Evolutionary conservation across 1,140 invertebrate species (phyloP).

Genomic region (Bombus huntii): DNA sequence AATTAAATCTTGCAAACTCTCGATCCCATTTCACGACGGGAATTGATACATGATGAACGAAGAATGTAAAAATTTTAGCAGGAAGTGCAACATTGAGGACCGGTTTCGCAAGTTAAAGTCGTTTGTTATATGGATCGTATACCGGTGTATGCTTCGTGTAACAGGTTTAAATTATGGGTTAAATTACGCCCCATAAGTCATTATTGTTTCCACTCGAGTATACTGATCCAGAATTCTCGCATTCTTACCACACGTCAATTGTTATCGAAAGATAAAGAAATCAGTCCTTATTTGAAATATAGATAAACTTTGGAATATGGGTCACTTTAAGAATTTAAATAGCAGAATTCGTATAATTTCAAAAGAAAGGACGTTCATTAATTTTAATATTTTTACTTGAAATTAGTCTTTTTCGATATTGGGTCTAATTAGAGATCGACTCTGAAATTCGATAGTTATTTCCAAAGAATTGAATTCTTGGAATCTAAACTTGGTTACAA

Average conservation of each 20-base stretch:
- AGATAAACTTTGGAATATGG: background rate
- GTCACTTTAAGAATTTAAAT: background rate
- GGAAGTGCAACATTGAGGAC: conserved; percentile 6
- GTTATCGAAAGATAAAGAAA: background rate
- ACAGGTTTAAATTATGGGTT: background rate
- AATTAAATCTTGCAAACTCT: too few species aligned
- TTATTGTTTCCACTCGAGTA: background rate
- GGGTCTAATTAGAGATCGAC: background rate
- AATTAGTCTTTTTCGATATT: background rate
- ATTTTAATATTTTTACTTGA: background rate
- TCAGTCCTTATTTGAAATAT: background rate
- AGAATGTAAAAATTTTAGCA: background rate
- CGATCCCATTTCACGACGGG: background rate
- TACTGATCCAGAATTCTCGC: background rate
- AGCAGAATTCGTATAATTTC: background rate
- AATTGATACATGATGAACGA: background rate
- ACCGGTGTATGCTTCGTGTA: background rate
- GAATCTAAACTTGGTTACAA: background rate
- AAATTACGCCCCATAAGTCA: background rate
- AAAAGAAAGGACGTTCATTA: background rate
- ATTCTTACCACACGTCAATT: background rate
- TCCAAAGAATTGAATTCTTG: too few species aligned
- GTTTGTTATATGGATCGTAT: background rate
- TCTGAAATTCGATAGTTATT: background rate
- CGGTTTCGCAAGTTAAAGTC: background rate